These are phyloP conservation scores for Cinara cedri DNA, from an alignment of 2,888 invertebrate species.

Conservation along the genomic window DNA sequence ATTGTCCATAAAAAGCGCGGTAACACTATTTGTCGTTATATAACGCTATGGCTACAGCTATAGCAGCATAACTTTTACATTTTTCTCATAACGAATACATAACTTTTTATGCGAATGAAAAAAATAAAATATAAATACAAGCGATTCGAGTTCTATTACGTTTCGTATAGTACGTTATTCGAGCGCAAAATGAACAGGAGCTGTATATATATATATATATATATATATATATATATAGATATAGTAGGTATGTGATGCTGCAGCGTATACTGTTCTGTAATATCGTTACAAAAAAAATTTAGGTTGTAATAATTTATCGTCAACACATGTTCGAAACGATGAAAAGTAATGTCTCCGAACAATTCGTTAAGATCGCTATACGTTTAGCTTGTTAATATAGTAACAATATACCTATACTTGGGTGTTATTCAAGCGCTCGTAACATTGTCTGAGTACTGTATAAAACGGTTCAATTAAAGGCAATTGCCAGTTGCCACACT, in stretches of 20 bases:
- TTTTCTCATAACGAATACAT: constrained; percentile 44
- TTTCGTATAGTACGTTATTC: constrained; percentile 27
- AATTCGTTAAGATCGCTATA: no score
- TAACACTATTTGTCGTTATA: constrained; percentile 4
- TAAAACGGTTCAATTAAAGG: no score
- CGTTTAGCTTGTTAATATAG: no score
- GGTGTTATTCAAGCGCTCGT: no score
- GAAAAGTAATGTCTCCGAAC: neutral
- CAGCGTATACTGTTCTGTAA: neutral
- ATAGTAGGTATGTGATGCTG: neutral
- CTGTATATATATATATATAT: neutral
- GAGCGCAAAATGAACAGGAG: neutral
- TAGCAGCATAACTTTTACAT: constrained; percentile 28
- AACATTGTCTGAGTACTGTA: no score
- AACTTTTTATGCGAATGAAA: constrained; percentile 31
- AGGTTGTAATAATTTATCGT: constrained; percentile 40
- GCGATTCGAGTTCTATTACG: constrained; percentile 35
- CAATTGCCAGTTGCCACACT: no score
- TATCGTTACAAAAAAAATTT: constrained; percentile 17
- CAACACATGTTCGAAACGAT: constrained; percentile 29
- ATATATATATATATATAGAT: neutral
- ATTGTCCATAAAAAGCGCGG: constrained; percentile 36
- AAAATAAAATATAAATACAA: constrained; percentile 46
- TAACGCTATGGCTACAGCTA: neutral
- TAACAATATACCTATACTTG: no score